Evolutionary conservation across 2,113 vertebrate genomes (phyloP).

Genomic region (Nansenia antarctica): DNA sequence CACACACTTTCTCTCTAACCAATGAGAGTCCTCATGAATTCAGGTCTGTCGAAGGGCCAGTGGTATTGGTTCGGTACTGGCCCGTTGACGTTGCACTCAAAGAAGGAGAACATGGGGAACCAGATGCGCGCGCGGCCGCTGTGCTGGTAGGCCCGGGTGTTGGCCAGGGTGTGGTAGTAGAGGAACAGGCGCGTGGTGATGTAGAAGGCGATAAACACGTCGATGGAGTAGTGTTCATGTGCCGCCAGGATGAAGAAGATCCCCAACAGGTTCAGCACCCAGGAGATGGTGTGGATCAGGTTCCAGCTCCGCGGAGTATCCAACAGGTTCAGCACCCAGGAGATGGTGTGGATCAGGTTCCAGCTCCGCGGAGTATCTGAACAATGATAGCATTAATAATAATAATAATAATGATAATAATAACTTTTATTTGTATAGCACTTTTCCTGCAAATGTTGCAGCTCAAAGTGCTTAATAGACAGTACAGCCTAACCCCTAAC

Average conservation of each 20-base stretch:
- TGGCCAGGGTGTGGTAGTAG: constrained; percentile 95
- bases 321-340: constrained; percentile 48
- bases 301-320: constrained; percentile 97
- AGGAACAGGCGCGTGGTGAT: constrained; percentile 97
- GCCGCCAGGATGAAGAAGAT: constrained; percentile 98
- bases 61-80: constrained; percentile 95
- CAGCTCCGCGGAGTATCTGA: constrained; percentile 89
- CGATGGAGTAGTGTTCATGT: constrained; percentile 98
- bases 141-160: constrained; percentile 93
- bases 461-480: too few relatives aligned
- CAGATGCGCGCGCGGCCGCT: constrained; percentile 93
- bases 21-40: constrained; percentile 87
- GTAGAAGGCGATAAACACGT: constrained; percentile 98
- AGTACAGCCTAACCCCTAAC: neutral
- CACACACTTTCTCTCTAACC: constrained; percentile 63
- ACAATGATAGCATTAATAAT: too few relatives aligned
- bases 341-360: constrained; percentile 82
- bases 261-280: too few relatives aligned
- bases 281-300: constrained; percentile 95
- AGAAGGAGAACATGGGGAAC: constrained; percentile 99
- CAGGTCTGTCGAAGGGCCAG: constrained; percentile 93
- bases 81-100: constrained; percentile 95
- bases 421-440: too few relatives aligned
- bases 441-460: too few relatives aligned
- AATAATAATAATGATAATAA: too few relatives aligned